These are phyloP conservation scores for Sus cebifrons DNA, from an alignment of 2,797 vertebrate genomes.

Conservation along the genomic window DNA sequence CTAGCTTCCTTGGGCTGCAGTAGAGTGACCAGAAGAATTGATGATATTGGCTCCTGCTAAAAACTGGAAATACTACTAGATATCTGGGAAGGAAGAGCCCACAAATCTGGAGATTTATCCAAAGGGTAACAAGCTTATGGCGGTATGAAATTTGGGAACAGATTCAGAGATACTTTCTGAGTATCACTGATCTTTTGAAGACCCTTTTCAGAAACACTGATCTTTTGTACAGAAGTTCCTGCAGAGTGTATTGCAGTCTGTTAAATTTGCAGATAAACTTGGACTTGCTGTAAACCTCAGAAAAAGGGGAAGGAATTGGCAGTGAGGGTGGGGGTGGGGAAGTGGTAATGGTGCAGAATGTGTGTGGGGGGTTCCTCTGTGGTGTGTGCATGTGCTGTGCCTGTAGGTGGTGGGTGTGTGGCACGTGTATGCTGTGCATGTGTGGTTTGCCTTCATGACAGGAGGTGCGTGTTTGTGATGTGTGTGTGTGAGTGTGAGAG, in stretches of 20 bases:
- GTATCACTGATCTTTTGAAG: neutral
- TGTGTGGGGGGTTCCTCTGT: too few species aligned
- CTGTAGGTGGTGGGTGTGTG: too few species aligned
- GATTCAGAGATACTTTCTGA: neutral
- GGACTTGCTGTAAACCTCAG: neutral
- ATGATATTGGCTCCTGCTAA: neutral
- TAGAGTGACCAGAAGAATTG: neutral
- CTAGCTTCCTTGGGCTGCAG: neutral
- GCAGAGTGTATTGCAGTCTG: neutral
- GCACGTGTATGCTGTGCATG: neutral
- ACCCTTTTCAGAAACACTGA: neutral
- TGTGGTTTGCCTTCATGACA: neutral
- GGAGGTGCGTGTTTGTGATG: neutral
- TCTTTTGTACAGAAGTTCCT: neutral
- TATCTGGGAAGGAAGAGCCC: neutral
- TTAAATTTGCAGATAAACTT: neutral
- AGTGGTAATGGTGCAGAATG: neutral
- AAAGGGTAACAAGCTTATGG: neutral
- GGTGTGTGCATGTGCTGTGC: neutral
- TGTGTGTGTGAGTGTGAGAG: neutral
- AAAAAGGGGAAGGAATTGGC: slow-evolving; percentile 59
- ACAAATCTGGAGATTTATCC: neutral
- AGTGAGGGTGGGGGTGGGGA: neutral
- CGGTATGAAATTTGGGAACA: neutral
- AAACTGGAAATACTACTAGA: neutral